Evolutionary conservation across 2,888 invertebrate species (phyloP).

Genomic region (Morinoia aosen): DNA sequence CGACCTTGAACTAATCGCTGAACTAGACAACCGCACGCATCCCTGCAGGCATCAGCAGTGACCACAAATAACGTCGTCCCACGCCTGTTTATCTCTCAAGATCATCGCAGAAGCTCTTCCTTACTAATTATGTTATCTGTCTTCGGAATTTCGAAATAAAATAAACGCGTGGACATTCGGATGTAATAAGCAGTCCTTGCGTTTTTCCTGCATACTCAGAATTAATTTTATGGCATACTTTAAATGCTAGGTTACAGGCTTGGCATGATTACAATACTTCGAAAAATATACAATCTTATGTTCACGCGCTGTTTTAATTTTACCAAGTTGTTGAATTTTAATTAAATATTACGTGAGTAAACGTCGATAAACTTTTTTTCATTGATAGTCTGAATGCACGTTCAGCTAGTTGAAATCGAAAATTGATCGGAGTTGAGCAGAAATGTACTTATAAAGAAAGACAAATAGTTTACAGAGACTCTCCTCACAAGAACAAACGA

Average conservation of each 20-base stretch:
- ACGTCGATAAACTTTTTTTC: background rate
- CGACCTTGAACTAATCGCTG: slow-evolving; percentile 5
- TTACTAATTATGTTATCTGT: background rate
- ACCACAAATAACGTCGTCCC: background rate
- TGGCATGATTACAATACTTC: no score
- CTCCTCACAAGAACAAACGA: no score
- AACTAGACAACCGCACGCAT: slow-evolving; percentile 18
- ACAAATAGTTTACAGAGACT: no score
- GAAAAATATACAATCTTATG: background rate
- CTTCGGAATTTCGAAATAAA: background rate
- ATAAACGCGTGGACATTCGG: background rate
- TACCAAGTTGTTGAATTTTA: background rate
- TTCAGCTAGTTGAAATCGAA: background rate
- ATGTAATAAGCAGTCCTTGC: background rate
- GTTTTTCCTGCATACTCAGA: background rate
- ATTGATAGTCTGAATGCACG: background rate
- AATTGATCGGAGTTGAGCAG: no score
- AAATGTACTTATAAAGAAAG: no score
- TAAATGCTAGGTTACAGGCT: background rate
- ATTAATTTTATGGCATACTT: background rate
- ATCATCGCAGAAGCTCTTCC: background rate
- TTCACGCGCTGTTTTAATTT: background rate
- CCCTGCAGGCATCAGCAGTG: background rate
- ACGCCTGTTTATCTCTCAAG: background rate
- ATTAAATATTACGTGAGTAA: background rate